Base-by-base conservation (phyloP, 2,113 vertebrate genomes). In the Macroglossus sobrinus region DNA sequence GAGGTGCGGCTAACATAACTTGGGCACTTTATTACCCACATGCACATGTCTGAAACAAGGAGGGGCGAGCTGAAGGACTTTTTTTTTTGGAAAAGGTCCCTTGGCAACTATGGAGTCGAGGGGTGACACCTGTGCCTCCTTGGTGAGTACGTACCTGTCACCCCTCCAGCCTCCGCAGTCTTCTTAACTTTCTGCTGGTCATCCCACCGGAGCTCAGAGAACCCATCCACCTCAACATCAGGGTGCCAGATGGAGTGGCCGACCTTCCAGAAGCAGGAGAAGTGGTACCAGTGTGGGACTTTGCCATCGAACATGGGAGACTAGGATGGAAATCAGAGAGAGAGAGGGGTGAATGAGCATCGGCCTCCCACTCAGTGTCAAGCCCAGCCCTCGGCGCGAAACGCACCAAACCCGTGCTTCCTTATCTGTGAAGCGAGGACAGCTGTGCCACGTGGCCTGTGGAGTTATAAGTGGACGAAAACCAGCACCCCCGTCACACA, bases 291-390 rank as follows among this genome's bases (percentile, higher is more conserved):
- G 97, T 99, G 99, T 0, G 99, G 99, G 63, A 99, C 99, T 97
- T 99, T 99, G 11, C 99, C 99, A 84, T 99, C 99, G 45, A 99
- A 99, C 99, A 99, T 99, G 84, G 99, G 99, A 0, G 99, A 99
- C 99, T 99, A 96, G 93, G 47, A 95, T 79, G 94, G 28, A 43
- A 69, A 91, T 24, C 26, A 95, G 64, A 84, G 13, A 95, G 64
- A 84, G 13, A 24, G 66, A 45, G 19, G 71, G 19, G 71, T 24
- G 33, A 72, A 43, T 2, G 9, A 18, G 28, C 40, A 18, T 19
- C 45, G 8, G 2, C 24, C 24, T 45, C 13, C 1, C 0, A 4
- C 5, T 4, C 3, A 24, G 63, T 9, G n/a, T 24, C 21, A 5
- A 28, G 19, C 9, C 18, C 13, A 1, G 47, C 2, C 11, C 35